Conservation (phyloP, 2,797 vertebrate species). For the Leuciscus waleckii region DNA sequence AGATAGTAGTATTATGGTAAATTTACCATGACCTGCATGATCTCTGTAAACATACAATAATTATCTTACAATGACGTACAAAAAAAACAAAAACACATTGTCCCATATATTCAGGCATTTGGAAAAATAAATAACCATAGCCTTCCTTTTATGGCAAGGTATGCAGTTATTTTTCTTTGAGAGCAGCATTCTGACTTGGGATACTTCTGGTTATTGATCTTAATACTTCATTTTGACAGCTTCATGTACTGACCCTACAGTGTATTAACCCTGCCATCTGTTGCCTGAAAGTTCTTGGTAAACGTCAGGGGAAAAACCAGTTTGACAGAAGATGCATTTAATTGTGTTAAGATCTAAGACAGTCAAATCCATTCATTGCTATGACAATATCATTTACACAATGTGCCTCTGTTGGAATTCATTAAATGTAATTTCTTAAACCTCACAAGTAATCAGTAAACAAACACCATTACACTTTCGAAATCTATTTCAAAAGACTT, state of each 20-base stretch:
- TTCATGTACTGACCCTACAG: constrained; percentile 10
- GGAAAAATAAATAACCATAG: neutral
- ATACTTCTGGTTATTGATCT: constrained; percentile 34
- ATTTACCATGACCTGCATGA: neutral
- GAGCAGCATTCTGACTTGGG: neutral
- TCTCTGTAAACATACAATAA: neutral
- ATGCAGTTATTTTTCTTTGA: neutral
- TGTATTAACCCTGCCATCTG: neutral
- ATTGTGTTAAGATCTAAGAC: neutral
- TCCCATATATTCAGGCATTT: neutral
- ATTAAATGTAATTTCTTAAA: constrained; percentile 4
- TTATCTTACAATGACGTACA: neutral
- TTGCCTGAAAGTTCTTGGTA: neutral
- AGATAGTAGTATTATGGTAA: neutral
- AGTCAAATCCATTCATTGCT: neutral
- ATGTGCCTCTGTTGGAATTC: neutral
- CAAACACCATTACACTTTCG: neutral
- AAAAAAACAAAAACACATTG: neutral
- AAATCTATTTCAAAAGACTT: neutral
- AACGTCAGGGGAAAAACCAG: neutral
- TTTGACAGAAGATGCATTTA: constrained; percentile 8
- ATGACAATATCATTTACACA: neutral
- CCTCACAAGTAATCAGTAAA: too few species aligned
- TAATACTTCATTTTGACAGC: constrained; percentile 36
- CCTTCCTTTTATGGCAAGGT: constrained; percentile 32